Evolutionary conservation across 2,888 invertebrate species (phyloP).

Genomic region (Pinctada fucata): DNA sequence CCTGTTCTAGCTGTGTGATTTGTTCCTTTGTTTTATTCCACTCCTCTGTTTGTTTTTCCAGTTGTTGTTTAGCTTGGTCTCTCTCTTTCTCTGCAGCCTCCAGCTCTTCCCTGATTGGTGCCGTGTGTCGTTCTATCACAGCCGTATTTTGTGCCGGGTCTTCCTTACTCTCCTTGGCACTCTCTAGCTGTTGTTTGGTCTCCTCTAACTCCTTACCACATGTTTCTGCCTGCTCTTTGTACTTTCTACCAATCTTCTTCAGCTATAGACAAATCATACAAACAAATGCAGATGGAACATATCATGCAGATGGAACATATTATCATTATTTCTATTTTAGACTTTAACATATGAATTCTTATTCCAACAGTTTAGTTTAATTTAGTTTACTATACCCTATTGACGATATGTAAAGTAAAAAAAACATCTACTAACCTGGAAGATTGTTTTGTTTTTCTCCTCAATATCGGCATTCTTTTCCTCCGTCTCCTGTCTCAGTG

Average conservation of each 20-base stretch:
- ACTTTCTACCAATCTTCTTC: conserved; percentile 93
- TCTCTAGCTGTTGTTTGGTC: conserved; percentile 66
- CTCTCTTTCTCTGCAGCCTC: conserved; percentile 62
- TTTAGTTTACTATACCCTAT: too few species aligned
- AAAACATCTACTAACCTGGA: conserved; percentile 66
- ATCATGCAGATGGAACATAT: too few species aligned
- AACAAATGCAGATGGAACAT: too few species aligned
- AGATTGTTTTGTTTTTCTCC: conserved; percentile 82
- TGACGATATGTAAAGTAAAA: too few species aligned
- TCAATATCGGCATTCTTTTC: conserved; percentile 81
- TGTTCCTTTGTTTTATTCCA: conserved; percentile 82
- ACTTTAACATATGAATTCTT: background rate
- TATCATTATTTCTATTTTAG: background rate
- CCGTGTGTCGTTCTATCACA: conserved; percentile 43
- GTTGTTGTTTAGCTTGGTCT: conserved; percentile 88
- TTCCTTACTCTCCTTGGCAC: conserved; percentile 70
- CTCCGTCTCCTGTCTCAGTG: conserved; percentile 32
- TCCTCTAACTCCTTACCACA: conserved; percentile 73
- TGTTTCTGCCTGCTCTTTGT: conserved; percentile 93
- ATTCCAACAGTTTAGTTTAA: too few species aligned
- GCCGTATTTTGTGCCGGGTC: conserved; percentile 16
- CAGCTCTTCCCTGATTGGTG: conserved; percentile 34
- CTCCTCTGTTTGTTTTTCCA: conserved; percentile 90
- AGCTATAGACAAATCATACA: conserved; percentile 63
- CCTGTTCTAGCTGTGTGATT: conserved; percentile 80